Evolutionary conservation across 2,888 invertebrate genomes (phyloP).

Genomic region (Nomada goodeniana): DNA sequence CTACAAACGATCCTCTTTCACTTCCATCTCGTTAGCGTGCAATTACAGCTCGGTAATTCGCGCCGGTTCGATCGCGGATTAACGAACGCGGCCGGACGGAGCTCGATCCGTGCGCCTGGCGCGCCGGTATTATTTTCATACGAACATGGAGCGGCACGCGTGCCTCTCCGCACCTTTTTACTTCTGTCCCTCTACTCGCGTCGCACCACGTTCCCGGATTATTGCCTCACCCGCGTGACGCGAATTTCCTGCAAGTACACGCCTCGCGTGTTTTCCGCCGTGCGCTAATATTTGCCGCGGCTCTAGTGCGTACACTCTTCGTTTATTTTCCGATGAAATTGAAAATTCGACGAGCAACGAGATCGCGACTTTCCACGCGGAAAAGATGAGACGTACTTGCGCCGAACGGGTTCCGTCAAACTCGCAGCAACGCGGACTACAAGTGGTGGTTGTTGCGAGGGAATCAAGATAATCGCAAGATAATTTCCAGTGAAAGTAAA

Average conservation of each 20-base stretch:
- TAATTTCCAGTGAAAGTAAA: conserved; percentile 2
- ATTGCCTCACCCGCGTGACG: conserved; percentile 35
- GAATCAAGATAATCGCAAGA: too few relatives aligned
- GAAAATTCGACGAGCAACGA: too few relatives aligned
- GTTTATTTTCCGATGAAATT: neutral
- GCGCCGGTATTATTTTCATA: conserved; percentile 15
- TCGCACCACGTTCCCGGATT: conserved; percentile 1
- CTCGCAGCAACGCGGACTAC: neutral
- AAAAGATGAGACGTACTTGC: too few relatives aligned
- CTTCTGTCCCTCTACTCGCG: conserved; percentile 5
- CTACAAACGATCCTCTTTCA: conserved; percentile 10
- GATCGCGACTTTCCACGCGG: neutral
- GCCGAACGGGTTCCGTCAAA: too few relatives aligned
- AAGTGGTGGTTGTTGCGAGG: too few relatives aligned
- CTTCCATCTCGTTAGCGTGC: conserved; percentile 13
- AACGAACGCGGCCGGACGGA: conserved; percentile 21
- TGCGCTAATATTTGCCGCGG: conserved; percentile 28
- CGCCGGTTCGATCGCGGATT: conserved; percentile 6
- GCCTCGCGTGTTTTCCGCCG: conserved; percentile 34
- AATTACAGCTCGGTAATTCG: conserved; percentile 36
- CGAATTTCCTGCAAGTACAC: conserved; percentile 37
- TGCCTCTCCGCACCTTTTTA: conserved; percentile 11
- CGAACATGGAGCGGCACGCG: neutral
- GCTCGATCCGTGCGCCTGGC: neutral
- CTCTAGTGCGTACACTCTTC: conserved; percentile 10